phyloP scores from a whole-genome alignment of 2,113 vertebrate species.

The Dipodomys merriami region DNA sequence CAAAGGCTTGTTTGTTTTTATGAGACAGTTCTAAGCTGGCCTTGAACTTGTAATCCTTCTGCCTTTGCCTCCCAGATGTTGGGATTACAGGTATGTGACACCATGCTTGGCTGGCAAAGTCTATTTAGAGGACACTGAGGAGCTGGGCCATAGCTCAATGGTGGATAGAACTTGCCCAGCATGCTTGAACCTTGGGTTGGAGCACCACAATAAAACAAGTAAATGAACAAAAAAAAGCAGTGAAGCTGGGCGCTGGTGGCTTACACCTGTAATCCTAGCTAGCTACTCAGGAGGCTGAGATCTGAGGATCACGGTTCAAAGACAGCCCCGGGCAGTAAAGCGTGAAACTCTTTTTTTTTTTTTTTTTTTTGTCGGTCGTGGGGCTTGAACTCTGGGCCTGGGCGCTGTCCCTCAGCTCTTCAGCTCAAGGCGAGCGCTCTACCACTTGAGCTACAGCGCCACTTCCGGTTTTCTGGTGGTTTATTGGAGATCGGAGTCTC shows the following conservation, averaged over 20 bases:
- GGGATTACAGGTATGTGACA: neutral
- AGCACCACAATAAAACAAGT: neutral
- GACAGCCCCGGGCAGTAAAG: too few species aligned
- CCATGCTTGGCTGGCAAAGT: neutral
- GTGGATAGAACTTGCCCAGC: neutral
- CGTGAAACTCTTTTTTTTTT: too few species aligned
- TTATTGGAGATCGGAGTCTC: too few species aligned
- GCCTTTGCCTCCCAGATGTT: neutral
- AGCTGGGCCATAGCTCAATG: neutral
- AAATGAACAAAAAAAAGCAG: neutral
- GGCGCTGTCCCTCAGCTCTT: too few species aligned
- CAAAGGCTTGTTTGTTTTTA: neutral
- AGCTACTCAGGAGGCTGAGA: too few species aligned
- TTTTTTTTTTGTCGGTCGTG: too few species aligned
- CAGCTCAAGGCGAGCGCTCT: too few species aligned
- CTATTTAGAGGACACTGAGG: neutral
- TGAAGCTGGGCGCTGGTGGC: neutral
- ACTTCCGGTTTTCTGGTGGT: too few species aligned
- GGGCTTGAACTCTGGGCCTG: too few species aligned
- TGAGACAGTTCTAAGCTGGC: neutral
- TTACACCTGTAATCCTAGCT: too few species aligned
- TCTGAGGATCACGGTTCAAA: too few species aligned
- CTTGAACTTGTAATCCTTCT: neutral
- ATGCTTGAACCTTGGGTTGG: neutral
- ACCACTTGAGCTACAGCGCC: too few species aligned